A percentile compares a stretch with the other conserved stretches of the same genome.
These are phyloP conservation scores for Phymanthus crucifer DNA, from an alignment of 92 coral and sea anemone genomes.

Conservation along the genomic window DNA sequence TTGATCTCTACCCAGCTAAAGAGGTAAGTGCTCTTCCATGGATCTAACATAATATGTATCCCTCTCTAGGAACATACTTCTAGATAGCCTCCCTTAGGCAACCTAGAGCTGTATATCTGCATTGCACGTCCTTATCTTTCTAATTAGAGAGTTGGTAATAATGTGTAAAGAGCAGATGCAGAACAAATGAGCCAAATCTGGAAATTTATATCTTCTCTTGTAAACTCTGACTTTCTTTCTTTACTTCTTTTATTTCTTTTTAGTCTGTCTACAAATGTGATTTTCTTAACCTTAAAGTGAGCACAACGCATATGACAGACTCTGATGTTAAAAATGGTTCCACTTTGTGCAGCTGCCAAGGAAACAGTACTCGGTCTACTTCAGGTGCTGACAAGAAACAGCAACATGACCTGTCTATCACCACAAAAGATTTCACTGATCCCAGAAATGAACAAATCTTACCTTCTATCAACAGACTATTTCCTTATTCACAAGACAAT, in stretches of 20 bases:
- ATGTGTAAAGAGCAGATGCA: no score
- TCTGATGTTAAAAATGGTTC: neutral
- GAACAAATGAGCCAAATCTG: no score
- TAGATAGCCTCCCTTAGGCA: neutral
- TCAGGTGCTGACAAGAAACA: neutral
- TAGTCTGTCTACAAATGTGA: conserved; percentile 89
- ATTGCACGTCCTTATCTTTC: no score
- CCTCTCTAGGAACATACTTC: neutral
- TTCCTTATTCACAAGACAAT: conserved; percentile 12
- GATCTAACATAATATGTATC: no score
- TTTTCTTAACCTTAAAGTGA: conserved; percentile 62
- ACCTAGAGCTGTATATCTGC: no score
- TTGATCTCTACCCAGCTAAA: conserved; percentile 88
- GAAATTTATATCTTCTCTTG: no score
- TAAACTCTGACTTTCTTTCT: neutral
- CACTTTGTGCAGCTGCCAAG: neutral
- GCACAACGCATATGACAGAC: neutral
- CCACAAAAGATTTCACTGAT: neutral
- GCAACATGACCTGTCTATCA: neutral
- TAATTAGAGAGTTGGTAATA: no score
- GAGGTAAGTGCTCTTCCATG: conserved; percentile 32
- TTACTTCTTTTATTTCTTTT: conserved; percentile 1
- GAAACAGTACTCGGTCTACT: neutral
- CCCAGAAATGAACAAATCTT: neutral
- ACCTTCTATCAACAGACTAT: conserved; percentile 5